These are phyloP conservation scores for Cristatella mucedo DNA, from an alignment of 2,888 invertebrate genomes.

Conservation along the genomic window DNA sequence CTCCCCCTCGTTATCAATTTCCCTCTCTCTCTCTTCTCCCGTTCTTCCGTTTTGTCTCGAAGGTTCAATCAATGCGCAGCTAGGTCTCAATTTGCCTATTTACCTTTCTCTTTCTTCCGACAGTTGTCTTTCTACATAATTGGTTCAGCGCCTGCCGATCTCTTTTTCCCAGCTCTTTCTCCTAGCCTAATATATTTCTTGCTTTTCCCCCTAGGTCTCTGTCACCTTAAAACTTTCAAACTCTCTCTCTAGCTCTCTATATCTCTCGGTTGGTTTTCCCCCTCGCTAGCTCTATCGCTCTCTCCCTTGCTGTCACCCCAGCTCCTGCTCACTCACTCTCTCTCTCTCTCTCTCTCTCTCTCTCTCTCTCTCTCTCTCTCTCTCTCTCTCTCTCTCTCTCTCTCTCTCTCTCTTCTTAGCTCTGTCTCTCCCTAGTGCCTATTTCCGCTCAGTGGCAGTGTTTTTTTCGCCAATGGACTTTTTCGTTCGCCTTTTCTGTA, in stretches of 20 bases:
- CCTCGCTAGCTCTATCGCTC: too few species aligned
- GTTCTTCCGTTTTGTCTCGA: too few species aligned
- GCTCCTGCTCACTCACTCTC: too few species aligned
- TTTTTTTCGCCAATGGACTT: slow-evolving; percentile 31
- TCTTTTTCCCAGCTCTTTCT: neutral
- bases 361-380: slow-evolving; percentile 16
- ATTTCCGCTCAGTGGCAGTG: slow-evolving; percentile 15
- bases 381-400: slow-evolving; percentile 7
- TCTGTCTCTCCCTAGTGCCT: neutral
- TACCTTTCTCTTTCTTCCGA: neutral
- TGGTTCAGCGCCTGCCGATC: neutral
- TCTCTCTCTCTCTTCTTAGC: too few species aligned
- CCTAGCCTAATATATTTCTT: too few species aligned
- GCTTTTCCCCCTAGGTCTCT: too few species aligned
- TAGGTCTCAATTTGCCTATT: slow-evolving; percentile 3
- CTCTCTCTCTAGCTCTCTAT: slow-evolving; percentile 5
- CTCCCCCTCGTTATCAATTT: too few species aligned
- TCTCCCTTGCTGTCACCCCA: too few species aligned
- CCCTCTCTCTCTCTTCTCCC: too few species aligned
- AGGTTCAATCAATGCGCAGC: neutral
- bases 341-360: too few species aligned
- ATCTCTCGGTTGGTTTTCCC: neutral
- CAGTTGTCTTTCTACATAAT: neutral
- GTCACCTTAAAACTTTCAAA: too few species aligned
- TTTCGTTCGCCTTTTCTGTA: too few species aligned